A percentile compares a stretch with the other conserved stretches of the same genome.
phyloP scores from a whole-genome alignment of 2,888 invertebrate species.

The Eucriotettix oculatus region DNA sequence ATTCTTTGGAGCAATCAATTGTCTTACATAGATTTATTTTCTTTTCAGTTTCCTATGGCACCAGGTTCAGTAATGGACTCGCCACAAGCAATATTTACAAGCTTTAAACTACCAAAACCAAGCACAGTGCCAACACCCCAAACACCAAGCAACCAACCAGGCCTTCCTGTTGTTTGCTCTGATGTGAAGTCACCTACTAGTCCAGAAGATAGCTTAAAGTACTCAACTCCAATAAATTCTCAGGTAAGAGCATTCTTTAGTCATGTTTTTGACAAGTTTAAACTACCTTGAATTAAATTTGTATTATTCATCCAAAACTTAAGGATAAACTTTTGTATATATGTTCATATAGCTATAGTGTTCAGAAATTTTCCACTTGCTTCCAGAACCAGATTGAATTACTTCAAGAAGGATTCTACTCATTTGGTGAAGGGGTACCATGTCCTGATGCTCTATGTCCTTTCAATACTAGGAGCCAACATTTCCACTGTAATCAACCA shows the following conservation, averaged over 20 bases:
- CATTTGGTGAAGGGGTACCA: conserved; percentile 24
- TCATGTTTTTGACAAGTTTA: no score
- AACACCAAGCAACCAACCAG: conserved; percentile 3
- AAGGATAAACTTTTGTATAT: no score
- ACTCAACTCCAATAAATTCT: conserved; percentile 14
- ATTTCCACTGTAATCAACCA: conserved; percentile 72
- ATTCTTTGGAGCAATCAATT: no score
- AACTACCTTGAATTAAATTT: no score
- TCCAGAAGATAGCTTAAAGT: conserved; percentile 11
- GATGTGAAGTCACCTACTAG: conserved; percentile 7
- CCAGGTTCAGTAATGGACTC: conserved; percentile 32
- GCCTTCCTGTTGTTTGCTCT: conserved; percentile 10
- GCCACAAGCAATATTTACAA: conserved; percentile 83
- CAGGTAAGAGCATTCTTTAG: no score
- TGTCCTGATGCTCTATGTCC: conserved; percentile 66
- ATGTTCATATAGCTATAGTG: no score
- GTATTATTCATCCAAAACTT: no score
- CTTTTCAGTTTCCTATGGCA: conserved; percentile 10
- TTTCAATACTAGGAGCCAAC: conserved; percentile 45
- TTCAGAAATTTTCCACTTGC: no score
- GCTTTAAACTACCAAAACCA: conserved; percentile 75
- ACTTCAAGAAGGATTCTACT: conserved; percentile 22
- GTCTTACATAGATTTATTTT: not conserved
- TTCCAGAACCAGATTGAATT: conserved; percentile 11
- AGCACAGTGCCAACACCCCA: conserved; percentile 10